Conservation (phyloP, 2,797 vertebrate genomes). For the Luscinia megarhynchos region DNA sequence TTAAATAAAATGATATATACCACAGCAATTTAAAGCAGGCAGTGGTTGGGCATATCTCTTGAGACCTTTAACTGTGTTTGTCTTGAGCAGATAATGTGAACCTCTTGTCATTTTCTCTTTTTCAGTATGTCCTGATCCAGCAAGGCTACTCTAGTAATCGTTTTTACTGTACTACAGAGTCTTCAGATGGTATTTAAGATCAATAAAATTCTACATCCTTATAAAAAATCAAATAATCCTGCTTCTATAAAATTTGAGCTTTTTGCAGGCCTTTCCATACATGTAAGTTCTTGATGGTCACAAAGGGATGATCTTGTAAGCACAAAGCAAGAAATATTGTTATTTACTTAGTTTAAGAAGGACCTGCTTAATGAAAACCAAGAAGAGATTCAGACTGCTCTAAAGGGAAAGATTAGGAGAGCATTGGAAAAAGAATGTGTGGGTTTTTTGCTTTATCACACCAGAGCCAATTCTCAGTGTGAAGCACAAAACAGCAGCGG, state of each 20-base stretch:
- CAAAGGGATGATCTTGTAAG: background rate
- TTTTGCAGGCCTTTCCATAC: background rate
- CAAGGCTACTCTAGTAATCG: background rate
- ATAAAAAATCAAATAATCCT: background rate
- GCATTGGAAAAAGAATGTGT: background rate
- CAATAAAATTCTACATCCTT: background rate
- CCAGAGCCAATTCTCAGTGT: background rate
- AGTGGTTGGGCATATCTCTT: background rate
- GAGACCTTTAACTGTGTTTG: background rate
- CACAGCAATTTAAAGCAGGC: background rate
- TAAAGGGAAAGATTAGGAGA: background rate
- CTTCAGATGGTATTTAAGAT: background rate
- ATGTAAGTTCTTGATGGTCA: background rate
- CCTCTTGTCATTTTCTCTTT: background rate
- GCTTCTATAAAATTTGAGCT: background rate
- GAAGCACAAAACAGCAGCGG: background rate
- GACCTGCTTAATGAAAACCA: constrained; percentile 11
- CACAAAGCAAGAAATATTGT: background rate
- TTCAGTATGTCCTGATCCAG: background rate
- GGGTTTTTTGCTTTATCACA: background rate
- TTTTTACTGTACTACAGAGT: background rate
- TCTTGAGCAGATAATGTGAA: background rate
- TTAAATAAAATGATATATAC: background rate
- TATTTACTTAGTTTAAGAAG: background rate
- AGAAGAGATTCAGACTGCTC: background rate